phyloP scores from a whole-genome alignment of 2,888 invertebrate genomes.

The Zootermopsis nevadensis region DNA sequence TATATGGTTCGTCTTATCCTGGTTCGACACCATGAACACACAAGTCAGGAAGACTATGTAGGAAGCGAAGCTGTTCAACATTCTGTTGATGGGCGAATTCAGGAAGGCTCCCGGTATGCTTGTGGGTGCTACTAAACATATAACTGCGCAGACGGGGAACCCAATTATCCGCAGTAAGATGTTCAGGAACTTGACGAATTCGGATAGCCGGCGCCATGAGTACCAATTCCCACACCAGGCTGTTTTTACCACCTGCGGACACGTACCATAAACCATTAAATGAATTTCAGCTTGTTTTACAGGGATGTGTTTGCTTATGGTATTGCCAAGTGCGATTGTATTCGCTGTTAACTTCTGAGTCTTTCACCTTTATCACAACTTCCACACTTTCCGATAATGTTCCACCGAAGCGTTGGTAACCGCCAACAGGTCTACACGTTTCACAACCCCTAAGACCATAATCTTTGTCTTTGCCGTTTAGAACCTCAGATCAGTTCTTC shows the following conservation, averaged over 20 bases:
- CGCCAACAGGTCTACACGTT: no score
- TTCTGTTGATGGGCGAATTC: constrained; percentile 76
- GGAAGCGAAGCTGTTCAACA: constrained; percentile 75
- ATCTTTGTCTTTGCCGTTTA: no score
- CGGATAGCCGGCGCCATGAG: constrained; percentile 68
- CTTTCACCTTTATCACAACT: no score
- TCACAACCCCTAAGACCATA: no score
- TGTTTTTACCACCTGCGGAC: constrained; percentile 67
- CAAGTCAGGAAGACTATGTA: constrained; percentile 75
- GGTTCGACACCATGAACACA: constrained; percentile 71
- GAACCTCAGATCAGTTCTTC: no score
- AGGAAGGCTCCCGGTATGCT: constrained; percentile 67
- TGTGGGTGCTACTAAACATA: constrained; percentile 63
- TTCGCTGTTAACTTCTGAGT: no score
- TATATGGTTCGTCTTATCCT: constrained; percentile 69
- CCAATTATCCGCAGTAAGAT: constrained; percentile 62
- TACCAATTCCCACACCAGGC: constrained; percentile 75
- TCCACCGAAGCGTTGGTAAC: no score
- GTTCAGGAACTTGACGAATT: constrained; percentile 61
- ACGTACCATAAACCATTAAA: no score
- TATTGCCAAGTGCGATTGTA: no score
- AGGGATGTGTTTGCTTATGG: no score
- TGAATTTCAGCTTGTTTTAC: no score
- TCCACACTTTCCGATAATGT: no score
- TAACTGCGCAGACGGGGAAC: constrained; percentile 64